phyloP scores from a whole-genome alignment of 2,888 invertebrate species.

The Drosophila testacea region DNA sequence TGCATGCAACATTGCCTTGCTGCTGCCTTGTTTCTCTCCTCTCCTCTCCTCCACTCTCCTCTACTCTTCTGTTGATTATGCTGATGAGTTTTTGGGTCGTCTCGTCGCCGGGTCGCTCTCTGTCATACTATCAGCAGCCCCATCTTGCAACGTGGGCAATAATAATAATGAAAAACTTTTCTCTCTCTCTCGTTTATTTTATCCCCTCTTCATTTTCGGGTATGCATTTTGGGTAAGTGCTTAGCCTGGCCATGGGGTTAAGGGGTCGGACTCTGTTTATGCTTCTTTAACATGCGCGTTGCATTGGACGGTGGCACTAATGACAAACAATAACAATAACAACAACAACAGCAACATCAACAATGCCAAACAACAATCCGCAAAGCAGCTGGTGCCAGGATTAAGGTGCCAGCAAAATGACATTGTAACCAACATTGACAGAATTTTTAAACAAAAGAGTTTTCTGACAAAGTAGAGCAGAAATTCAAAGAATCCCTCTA shows the following conservation, averaged over 20 bases:
- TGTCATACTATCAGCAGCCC: constrained; percentile 59
- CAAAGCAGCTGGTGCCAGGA: constrained; percentile 43
- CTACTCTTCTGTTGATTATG: constrained; percentile 65
- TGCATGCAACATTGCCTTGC: constrained; percentile 69
- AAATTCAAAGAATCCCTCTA: neutral
- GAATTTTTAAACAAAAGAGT: neutral
- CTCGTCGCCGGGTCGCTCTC: constrained; percentile 30
- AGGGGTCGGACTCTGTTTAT: constrained; percentile 66
- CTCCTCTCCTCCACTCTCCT: neutral
- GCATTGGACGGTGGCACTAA: constrained; percentile 41
- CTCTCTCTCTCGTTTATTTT: constrained; percentile 9
- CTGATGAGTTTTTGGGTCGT: constrained; percentile 72
- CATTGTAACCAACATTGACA: constrained; percentile 7
- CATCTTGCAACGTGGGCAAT: constrained; percentile 73
- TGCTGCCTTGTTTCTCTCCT: constrained; percentile 9
- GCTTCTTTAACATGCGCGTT: constrained; percentile 61
- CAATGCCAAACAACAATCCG: constrained; percentile 4
- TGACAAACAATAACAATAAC: constrained; percentile 28
- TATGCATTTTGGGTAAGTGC: constrained; percentile 53
- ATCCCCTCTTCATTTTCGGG: constrained; percentile 38
- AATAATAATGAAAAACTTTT: constrained; percentile 74
- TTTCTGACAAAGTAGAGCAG: neutral
- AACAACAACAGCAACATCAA: neutral
- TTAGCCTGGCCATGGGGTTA: constrained; percentile 43
- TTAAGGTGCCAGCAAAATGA: constrained; percentile 14